Evolutionary conservation across 2,113 vertebrate genomes (phyloP).

Genomic region (Dendrocopos noguchii): DNA sequence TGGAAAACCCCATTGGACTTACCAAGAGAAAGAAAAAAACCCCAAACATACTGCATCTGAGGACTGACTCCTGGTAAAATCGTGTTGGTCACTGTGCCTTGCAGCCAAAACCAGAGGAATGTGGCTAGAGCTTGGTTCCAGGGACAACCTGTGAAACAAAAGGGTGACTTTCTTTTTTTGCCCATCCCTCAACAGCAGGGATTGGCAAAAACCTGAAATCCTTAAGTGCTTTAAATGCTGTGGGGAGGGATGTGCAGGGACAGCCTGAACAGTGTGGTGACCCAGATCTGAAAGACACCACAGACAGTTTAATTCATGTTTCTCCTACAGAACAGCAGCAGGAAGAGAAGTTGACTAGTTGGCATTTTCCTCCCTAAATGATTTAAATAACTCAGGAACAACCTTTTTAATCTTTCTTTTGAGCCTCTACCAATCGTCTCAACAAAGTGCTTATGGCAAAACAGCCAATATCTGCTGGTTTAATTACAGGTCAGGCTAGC

Average conservation of each 20-base stretch:
- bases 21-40: not conserved
- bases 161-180: not conserved
- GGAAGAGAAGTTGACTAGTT: not conserved
- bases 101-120: not conserved
- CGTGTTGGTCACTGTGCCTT: not conserved
- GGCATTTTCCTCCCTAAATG: not conserved
- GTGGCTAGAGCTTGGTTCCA: not conserved
- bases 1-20: constrained; percentile 15
- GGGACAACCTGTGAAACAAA: not conserved
- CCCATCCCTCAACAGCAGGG: not conserved
- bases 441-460: not conserved
- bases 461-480: not conserved
- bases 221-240: not conserved
- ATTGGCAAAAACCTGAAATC: too few relatives aligned
- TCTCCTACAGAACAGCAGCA: not conserved
- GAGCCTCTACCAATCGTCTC: not conserved
- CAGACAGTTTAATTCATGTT: not conserved
- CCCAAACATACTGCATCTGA: not conserved
- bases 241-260: not conserved
- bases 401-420: not conserved
- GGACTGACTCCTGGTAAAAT: not conserved
- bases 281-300: not conserved
- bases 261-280: not conserved
- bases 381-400: not conserved
- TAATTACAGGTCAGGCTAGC: not conserved